Base-by-base conservation (phyloP, 2,888 invertebrate genomes). In the Andrena marginata region DNA sequence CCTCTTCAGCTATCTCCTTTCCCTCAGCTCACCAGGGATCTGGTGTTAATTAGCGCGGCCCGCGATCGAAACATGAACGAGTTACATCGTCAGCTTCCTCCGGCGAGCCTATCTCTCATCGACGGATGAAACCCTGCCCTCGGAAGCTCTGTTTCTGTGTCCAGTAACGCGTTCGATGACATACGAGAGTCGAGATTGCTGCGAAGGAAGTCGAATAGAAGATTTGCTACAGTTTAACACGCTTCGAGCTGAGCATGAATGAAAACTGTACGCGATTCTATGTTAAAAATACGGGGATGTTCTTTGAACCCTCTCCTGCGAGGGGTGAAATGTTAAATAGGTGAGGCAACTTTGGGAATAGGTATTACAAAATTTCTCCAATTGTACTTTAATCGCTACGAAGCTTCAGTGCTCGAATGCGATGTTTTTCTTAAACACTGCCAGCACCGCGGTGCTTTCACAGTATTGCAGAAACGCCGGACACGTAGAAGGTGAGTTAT, bases 31-130 rank as follows among this genome's bases (percentile, higher is more conserved):
- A 10, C 16, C 49, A 42, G n/a, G 59, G 35, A 62, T 62, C 16
- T 16, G 4, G 31, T 23, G 67, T 73, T 67, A 74, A 74, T 67
- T 67, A 48, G 16, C 16, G 35, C 42, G 10, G 20, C n/a, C 20
- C 31, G 33, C 33, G 35, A 20, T 54, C 29, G 20, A 1, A 42
- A 54, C 64, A 73, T 35, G 51, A 64, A 64, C 29, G 8, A 10
- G 62, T 13, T 59, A 42, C 69, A 42, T 35, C 69, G 26, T 3
- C 29, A 1, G 10, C 20, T 48, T 31, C 16, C 26, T 23, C 2
- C 20, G 48, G 16, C n/a, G n/a, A n/a, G 31, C 31, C 31, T 31
- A 62, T 60, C 23, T 23, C 2, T 51, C 60, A 62, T 33, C 60
- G 56, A 8, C 16, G 42, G 42, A 48, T 70, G 35, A 26, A 56